A percentile compares a stretch with the other conserved stretches of the same genome.
These are phyloP conservation scores for Ypsolopha scabrella DNA, from an alignment of 2,888 invertebrate species.

Conservation along the genomic window DNA sequence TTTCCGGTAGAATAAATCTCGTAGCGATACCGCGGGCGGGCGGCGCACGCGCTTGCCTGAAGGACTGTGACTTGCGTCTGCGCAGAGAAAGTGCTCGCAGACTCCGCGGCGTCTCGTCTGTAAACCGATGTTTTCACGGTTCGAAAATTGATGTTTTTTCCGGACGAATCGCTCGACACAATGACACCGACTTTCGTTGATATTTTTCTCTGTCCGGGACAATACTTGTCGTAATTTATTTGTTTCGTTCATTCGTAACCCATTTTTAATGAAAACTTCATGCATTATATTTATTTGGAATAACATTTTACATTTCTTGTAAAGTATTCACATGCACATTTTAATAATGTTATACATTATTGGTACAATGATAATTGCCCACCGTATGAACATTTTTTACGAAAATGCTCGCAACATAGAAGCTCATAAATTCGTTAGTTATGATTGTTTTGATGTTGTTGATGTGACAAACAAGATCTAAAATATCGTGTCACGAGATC, in stretches of 20 bases:
- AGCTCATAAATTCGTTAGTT: too few species aligned
- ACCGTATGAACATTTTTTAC: too few species aligned
- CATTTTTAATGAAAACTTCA: too few species aligned
- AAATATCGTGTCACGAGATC: too few species aligned
- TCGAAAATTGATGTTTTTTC: slow-evolving; percentile 56
- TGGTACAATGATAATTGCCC: too few species aligned
- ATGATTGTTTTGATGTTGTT: too few species aligned
- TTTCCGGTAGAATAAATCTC: slow-evolving; percentile 24
- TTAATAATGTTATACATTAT: too few species aligned
- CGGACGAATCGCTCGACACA: slow-evolving; percentile 40
- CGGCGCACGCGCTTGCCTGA: slow-evolving; percentile 20
- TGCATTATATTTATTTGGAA: not conserved
- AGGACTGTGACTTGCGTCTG: slow-evolving; percentile 30
- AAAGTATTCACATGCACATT: too few species aligned
- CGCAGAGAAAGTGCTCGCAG: slow-evolving; percentile 63
- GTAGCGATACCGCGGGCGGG: slow-evolving; percentile 25
- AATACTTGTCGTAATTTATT: not conserved
- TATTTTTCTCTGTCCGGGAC: slow-evolving; percentile 7
- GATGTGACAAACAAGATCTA: not conserved
- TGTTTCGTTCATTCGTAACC: too few species aligned
- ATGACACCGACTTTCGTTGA: slow-evolving; percentile 21
- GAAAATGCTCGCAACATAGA: too few species aligned
- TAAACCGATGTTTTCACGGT: slow-evolving; percentile 57
- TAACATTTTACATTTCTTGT: not conserved
- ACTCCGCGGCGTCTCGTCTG: slow-evolving; percentile 56